Evolutionary conservation across 2,888 invertebrate species (phyloP), one percentile per base, ranked within the genome.

Genomic region (Chorisops tibialis): DNA sequence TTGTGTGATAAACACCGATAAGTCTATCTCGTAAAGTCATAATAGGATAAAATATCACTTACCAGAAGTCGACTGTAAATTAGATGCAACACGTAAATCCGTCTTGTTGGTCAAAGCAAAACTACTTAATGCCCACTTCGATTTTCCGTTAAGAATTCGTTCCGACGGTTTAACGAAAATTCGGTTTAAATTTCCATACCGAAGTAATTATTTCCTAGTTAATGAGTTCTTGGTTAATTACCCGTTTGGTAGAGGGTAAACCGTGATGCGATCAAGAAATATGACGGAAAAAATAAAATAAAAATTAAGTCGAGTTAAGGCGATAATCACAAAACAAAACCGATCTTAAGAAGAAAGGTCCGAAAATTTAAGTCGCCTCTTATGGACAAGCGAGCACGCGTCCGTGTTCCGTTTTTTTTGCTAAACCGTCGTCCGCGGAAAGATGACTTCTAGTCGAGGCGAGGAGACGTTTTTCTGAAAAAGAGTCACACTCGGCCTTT

Each of bases 181-280:
- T 30, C 30, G 30, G 30, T 9, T 30, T 9, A 30, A 30, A 30
- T 30, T 7, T 30, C 30, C 30, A 9, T 30, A 30, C 30, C 30
- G 43, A 56, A 45, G 56, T 45, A 56, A 56, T 56, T 56, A 56
- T 45, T 45, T 24, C 14, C 56, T 56, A 45, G 43, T 56, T 56
- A 56, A 56, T 56, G 56, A 56, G 45, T 56, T 45, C 45, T 12
- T 43, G 35, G 45, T 38, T 56, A 56, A 56, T 56, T 56, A 43
- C 56, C 56, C 35, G 43, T 43, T 43, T 56, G 56, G 56, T 45
- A 45, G 24, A 16, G 56, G n/a, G 35, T 56, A 43, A 56, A 43
- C 24, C 43, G n/a, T 43, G 54, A 54, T 54, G 39, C 41, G 41
- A 54, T 54, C 24, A 22, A 54, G 24, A 39, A 14, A 12, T 21